Conservation (phyloP, 2,888 invertebrate genomes). For the Lithodes maja region DNA sequence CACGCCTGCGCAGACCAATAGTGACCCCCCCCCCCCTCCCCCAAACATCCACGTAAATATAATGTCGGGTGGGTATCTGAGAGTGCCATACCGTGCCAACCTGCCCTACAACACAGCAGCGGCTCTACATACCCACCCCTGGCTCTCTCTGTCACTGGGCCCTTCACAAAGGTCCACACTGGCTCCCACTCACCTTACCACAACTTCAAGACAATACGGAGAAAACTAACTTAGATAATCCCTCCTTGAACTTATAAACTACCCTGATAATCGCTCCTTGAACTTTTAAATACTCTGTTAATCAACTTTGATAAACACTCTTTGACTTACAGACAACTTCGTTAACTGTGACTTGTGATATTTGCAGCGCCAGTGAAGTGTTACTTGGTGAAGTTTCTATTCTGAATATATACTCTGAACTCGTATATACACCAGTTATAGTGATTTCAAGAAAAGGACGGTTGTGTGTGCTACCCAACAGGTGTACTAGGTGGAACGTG, state of each 20-base stretch:
- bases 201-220: neutral
- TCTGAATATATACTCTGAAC: neutral
- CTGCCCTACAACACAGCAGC: conserved; percentile 32
- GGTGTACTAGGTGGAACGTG: neutral
- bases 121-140: neutral
- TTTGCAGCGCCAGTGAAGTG: neutral
- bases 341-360: too few relatives aligned
- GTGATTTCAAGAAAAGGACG: neutral
- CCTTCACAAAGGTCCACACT: neutral
- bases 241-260: too few relatives aligned
- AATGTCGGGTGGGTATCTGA: conserved; percentile 19
- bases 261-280: too few relatives aligned
- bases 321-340: too few relatives aligned
- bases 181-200: neutral
- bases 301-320: too few relatives aligned
- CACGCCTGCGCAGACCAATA: neutral
- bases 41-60: conserved; percentile 44
- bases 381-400: neutral
- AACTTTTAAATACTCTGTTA: too few relatives aligned
- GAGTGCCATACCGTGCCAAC: conserved; percentile 44
- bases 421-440: neutral
- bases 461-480: neutral
- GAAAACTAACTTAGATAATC: too few relatives aligned
- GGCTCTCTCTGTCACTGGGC: neutral
- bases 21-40: neutral